A percentile compares a stretch with the other conserved stretches of the same genome.
phyloP scores from a whole-genome alignment of 2,888 invertebrate species.

The Macrosiphum euphorbiae region DNA sequence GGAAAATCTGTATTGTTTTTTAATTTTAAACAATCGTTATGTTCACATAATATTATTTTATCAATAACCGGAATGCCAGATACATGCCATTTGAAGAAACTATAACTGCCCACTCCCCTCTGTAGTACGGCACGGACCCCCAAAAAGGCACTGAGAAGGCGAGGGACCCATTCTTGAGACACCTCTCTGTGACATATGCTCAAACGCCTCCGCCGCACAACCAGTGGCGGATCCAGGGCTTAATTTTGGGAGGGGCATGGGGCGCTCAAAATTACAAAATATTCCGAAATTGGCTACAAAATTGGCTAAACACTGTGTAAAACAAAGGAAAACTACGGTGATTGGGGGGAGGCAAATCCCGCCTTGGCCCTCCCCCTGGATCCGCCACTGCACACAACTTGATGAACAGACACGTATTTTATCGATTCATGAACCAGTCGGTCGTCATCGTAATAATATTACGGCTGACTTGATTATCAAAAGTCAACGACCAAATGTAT shows the following conservation, averaged over 20 bases:
- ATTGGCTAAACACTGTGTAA: too few relatives aligned
- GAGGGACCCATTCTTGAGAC: neutral
- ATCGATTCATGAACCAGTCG: neutral
- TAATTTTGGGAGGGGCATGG: too few relatives aligned
- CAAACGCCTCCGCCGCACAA: neutral
- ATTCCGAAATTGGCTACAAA: too few relatives aligned
- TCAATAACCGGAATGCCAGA: neutral
- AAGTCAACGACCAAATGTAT: neutral
- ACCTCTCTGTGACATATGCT: neutral
- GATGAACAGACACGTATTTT: neutral
- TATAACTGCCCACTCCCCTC: neutral
- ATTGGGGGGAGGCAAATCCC: too few relatives aligned
- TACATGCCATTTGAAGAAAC: neutral
- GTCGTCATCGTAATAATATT: neutral
- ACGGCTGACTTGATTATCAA: neutral
- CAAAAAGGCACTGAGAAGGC: neutral
- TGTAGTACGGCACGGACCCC: neutral
- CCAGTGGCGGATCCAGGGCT: too few relatives aligned
- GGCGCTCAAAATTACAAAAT: too few relatives aligned
- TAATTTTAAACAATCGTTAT: neutral
- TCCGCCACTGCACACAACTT: too few relatives aligned
- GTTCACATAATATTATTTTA: neutral
- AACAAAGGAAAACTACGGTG: too few relatives aligned
- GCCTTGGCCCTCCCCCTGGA: too few relatives aligned
- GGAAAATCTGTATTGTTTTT: neutral